Percentiles rank a stretch among this genome's conserved stretches.
Conservation (phyloP, 2,888 invertebrate species). For the Tuta absoluta region DNA sequence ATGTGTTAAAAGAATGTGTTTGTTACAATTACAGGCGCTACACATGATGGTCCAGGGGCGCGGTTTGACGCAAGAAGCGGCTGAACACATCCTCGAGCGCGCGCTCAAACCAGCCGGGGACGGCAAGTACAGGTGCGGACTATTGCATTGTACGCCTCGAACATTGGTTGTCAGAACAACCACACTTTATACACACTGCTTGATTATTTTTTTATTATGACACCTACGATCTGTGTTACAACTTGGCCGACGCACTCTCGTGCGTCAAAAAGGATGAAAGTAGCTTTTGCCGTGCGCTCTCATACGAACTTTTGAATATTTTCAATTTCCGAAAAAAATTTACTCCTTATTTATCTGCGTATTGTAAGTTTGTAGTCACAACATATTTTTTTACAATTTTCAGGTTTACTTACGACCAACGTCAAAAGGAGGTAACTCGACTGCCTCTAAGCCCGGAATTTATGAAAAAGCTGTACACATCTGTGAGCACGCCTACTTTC, state of each 20-base stretch:
- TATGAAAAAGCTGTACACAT: constrained; percentile 49
- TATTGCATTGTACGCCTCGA: neutral
- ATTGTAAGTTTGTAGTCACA: too few relatives aligned
- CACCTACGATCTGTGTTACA: too few relatives aligned
- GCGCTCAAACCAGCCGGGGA: constrained; percentile 67
- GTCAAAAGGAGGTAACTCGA: constrained; percentile 55
- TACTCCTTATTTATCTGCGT: too few relatives aligned
- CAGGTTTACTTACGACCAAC: constrained; percentile 64
- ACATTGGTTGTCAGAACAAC: too few relatives aligned
- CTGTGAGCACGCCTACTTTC: constrained; percentile 49
- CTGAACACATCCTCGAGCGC: constrained; percentile 71
- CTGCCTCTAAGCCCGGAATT: constrained; percentile 50
- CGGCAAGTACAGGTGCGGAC: constrained; percentile 66
- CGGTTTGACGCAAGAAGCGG: constrained; percentile 65
- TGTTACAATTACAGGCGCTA: constrained; percentile 43
- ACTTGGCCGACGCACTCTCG: too few relatives aligned
- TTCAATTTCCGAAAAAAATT: too few relatives aligned
- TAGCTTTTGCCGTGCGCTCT: too few relatives aligned
- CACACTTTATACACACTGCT: too few relatives aligned
- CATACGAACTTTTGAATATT: too few relatives aligned
- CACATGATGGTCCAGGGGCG: constrained; percentile 60
- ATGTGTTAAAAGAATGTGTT: neutral
- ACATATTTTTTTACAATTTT: constrained; percentile 22
- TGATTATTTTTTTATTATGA: too few relatives aligned
- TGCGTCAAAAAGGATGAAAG: too few relatives aligned